Conservation (phyloP, 2,797 vertebrate species). For the Todus mexicanus region DNA sequence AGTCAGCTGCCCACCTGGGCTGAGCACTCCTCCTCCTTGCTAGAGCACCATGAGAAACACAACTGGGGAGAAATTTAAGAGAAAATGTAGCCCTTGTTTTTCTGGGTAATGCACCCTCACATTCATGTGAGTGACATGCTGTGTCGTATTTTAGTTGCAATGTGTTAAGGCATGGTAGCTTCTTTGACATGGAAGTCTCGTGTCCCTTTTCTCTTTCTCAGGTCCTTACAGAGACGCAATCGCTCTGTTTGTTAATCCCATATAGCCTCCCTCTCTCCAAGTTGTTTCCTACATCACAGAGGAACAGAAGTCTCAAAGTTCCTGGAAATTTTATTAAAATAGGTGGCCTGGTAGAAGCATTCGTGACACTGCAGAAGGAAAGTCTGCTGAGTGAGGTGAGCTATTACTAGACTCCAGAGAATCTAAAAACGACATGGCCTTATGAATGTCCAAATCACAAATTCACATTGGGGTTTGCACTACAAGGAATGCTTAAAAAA, state of each 20-base stretch:
- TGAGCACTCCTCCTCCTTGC: background rate
- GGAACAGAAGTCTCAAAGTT: background rate
- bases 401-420: background rate
- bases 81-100: background rate
- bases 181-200: background rate
- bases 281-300: background rate
- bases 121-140: background rate
- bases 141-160: background rate
- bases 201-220: background rate
- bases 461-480: background rate
- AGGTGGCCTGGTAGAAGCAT: background rate
- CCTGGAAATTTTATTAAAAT: background rate
- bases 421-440: background rate
- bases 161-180: background rate
- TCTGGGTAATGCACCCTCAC: background rate
- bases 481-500: background rate
- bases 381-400: background rate
- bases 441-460: background rate
- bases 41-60: background rate
- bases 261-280: background rate
- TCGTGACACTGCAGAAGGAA: background rate
- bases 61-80: background rate
- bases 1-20: background rate
- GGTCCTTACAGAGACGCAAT: background rate
- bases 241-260: background rate